phyloP scores from a whole-genome alignment of 1,140 invertebrate genomes.

The Ladona fulva region DNA sequence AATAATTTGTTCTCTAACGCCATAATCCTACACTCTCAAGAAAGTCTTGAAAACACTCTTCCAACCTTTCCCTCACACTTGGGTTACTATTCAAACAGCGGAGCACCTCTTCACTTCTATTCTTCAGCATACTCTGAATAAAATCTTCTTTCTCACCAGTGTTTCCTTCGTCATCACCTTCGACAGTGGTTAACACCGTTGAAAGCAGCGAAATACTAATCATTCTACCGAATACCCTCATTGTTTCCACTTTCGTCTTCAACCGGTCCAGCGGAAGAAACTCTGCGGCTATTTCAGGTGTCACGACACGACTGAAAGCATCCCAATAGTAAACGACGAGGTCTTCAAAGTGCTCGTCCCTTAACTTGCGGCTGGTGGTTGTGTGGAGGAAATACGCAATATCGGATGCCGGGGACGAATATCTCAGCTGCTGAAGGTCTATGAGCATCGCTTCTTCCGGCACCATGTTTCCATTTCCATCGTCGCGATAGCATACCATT shows the following conservation, averaged over 20 bases:
- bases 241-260: not conserved
- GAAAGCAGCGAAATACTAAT: not conserved
- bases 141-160: not conserved
- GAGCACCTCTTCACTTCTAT: not conserved
- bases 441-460: not conserved
- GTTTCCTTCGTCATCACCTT: not conserved
- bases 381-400: not conserved
- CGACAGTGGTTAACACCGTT: not conserved
- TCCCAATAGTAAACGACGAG: not conserved
- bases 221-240: not conserved
- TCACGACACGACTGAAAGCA: not conserved
- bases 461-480: not conserved
- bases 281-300: not conserved
- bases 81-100: not conserved
- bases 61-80: not conserved
- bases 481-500: not conserved
- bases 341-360: not conserved
- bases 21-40: not conserved
- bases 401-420: not conserved
- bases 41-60: not conserved
- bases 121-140: not conserved
- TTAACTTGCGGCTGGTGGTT: not conserved
- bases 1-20: too few species aligned
- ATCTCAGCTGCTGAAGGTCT: not conserved
- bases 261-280: not conserved